phyloP scores from a whole-genome alignment of 2,113 vertebrate species.

The Calyptommatus sinebrachiatus region DNA sequence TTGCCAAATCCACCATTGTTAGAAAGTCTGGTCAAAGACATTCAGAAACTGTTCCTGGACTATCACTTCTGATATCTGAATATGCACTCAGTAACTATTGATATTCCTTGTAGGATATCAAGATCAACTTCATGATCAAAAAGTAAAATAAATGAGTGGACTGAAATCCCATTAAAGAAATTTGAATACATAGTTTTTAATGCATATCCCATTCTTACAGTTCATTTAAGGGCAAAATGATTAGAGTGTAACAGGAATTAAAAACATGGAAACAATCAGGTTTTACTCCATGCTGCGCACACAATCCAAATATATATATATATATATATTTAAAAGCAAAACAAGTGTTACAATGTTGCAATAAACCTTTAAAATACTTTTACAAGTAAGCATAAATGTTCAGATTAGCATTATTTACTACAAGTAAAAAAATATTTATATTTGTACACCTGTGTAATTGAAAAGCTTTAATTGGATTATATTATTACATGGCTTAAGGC shows the following conservation, averaged over 20 bases:
- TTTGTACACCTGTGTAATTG: not conserved
- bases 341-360: not conserved
- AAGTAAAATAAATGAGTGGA: constrained; percentile 65
- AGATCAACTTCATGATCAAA: constrained; percentile 52
- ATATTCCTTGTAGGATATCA: constrained; percentile 36
- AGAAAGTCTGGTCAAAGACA: constrained; percentile 28
- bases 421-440: not conserved
- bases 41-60: constrained; percentile 52
- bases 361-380: not conserved
- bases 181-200: constrained; percentile 60
- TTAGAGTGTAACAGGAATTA: constrained; percentile 53
- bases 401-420: not conserved
- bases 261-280: constrained; percentile 42
- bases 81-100: constrained; percentile 46
- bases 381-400: not conserved
- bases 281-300: not conserved
- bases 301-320: not conserved
- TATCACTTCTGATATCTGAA: constrained; percentile 45
- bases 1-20: constrained; percentile 4
- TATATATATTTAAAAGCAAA: not conserved
- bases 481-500: not conserved
- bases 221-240: not conserved
- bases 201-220: constrained; percentile 41
- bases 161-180: constrained; percentile 58
- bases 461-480: not conserved